Conservation (phyloP, 2,888 invertebrate species). For the Protophormia terraenovae region DNA sequence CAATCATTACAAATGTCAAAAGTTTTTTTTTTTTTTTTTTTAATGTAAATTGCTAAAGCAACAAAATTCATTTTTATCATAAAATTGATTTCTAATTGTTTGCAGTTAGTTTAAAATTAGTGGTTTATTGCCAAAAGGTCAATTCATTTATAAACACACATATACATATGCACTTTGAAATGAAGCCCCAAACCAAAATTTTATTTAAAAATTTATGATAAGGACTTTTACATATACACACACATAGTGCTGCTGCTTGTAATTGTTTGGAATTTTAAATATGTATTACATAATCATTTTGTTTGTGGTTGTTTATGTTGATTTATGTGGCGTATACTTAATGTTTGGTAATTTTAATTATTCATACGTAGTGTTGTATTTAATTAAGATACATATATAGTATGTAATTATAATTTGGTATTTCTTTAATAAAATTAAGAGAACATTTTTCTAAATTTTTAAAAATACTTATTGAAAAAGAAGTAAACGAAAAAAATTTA, state of each 20-base stretch:
- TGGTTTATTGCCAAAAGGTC: slow-evolving; percentile 56
- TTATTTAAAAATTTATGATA: not conserved
- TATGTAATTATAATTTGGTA: no score
- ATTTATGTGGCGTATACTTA: slow-evolving; percentile 35
- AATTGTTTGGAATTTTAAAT: slow-evolving; percentile 37
- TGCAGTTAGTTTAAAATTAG: slow-evolving; percentile 51
- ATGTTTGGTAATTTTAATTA: slow-evolving; percentile 26
- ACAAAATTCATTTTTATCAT: not conserved
- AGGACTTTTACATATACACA: not conserved
- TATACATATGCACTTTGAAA: no score
- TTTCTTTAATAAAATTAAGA: no score
- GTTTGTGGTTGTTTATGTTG: slow-evolving; percentile 25
- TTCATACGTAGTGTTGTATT: slow-evolving; percentile 14
- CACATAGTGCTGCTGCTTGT: not conserved
- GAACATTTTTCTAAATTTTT: no score
- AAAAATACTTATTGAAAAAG: no score
- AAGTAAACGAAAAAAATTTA: no score
- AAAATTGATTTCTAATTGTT: slow-evolving; percentile 63
- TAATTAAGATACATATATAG: no score
- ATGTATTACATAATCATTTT: slow-evolving; percentile 18
- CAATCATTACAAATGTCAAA: slow-evolving; percentile 1
- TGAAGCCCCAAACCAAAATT: not conserved
- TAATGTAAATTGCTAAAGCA: no score
- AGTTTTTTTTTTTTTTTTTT: not conserved
- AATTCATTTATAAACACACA: slow-evolving; percentile 26